phyloP scores from a whole-genome alignment of 1,140 invertebrate genomes.

The Rhagoletis pomonella region DNA sequence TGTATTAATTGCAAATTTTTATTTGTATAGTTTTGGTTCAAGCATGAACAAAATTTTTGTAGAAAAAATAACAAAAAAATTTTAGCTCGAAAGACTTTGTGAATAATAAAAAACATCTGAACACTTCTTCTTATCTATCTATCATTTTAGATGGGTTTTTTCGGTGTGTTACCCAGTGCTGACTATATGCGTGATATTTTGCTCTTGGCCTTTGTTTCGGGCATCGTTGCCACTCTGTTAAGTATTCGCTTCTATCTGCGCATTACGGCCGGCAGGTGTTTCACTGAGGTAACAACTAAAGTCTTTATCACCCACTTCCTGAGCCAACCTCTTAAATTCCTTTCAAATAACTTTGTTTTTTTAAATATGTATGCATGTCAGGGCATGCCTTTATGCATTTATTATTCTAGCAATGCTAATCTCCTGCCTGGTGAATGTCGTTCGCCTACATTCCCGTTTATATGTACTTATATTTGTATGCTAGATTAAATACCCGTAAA shows the following conservation, averaged over 20 bases:
- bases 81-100: too few relatives aligned
- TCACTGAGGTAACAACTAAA: conserved; percentile 68
- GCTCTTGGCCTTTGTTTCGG: conserved; percentile 64
- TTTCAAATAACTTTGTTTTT: background rate
- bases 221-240: conserved; percentile 67
- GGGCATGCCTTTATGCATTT: too few relatives aligned
- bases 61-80: too few relatives aligned
- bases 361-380: too few relatives aligned
- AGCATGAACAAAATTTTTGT: too few relatives aligned
- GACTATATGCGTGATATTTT: conserved; percentile 69
- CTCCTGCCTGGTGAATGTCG: too few relatives aligned
- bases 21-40: too few relatives aligned
- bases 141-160: conserved; percentile 68
- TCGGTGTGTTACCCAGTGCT: conserved; percentile 68
- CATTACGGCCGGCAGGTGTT: conserved; percentile 70
- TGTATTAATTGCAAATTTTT: too few relatives aligned
- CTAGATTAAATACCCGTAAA: background rate
- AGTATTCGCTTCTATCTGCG: conserved; percentile 72
- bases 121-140: background rate
- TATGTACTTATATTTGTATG: too few relatives aligned
- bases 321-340: background rate
- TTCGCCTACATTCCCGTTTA: too few relatives aligned
- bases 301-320: background rate
- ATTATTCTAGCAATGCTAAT: too few relatives aligned
- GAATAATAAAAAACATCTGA: too few relatives aligned